Evolutionary conservation across 2,888 invertebrate genomes (phyloP), one percentile per base, ranked within the genome.

Genomic region (Phengaris arion): DNA sequence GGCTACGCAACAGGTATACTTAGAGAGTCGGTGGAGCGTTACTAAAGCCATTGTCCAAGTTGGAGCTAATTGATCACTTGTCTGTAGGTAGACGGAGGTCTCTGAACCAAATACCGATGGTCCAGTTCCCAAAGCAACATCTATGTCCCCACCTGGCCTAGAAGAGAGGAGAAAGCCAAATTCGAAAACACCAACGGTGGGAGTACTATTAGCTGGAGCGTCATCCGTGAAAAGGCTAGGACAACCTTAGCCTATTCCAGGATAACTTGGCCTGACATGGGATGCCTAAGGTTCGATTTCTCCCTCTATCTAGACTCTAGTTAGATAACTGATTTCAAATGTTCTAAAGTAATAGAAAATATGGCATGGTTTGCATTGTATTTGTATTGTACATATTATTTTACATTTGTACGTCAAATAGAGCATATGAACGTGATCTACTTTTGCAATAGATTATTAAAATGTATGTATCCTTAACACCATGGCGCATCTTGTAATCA

Each of bases 401-500:
- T n/a, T n/a, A n/a, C n/a, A n/a, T n/a, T n/a, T n/a, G 22, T 3
- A 57, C 15, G 8, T 64, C 35, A 52, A 52, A 52, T 52, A 52
- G 12, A 52, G 9, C 4, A 52, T 48, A 7, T 6, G 48, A 6
- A 12, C 8, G 35, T 64, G 64, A 35, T 64, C 64, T 64, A 64
- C 35, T 64, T 64, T 64, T 64, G 35, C 64, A 64, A 64, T 64
- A 64, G 35, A 35, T 64, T 64, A 59, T 59, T 59, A 64, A 64
- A 64, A 64, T 35, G 64, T 64, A 64, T 64, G 64, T 64, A 64
- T 64, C 64, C 64, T 64, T 52, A 52, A 12, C 64, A 64, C 64
- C 64, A 64, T 35, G 35, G 35, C 64, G 64, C 64, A 64, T 10
- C 64, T 35, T 64, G 35, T 10, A 35, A 64, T 64, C 64, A 6